Base-by-base conservation (phyloP, 2,113 vertebrate species). In the Gallinago paraguaiae region DNA sequence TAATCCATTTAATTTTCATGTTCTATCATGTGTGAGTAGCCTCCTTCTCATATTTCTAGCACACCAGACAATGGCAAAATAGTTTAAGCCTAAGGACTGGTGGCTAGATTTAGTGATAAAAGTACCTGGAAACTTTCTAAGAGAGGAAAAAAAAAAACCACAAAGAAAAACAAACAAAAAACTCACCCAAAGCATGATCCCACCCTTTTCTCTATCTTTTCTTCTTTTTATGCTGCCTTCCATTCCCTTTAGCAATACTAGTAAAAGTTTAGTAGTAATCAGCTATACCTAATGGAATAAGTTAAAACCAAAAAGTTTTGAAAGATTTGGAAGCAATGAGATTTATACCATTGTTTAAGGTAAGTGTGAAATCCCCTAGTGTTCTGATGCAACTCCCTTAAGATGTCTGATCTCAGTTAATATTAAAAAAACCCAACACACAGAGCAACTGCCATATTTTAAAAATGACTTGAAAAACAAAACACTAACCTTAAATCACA, bases 341-440 rank as follows among this genome's bases (percentile, higher is more conserved):
- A 13, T 72, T 94, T 75, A 61, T 17, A 33, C 24, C 50, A 46
- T 46, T 80, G 30, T 90, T 96, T 86, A 81, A 77, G 30, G 17
- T 41, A 78, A 71, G 28, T 39, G 5, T 85, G 76, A 96, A 96
- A 93, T 87, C 80, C 53, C 64, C 45, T 17, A 31, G 53, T 3
- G 0, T 72, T 81, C 85, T 95, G 92, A 96, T 94, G 92, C 85
- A 96, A 96, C 54, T 93, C 93, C 76, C 82, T 70, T 67, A 86
- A 64, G 88, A 78, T 0, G 0, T 31, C 74, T 85, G 31, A 94
- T 79, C 83, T 80, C 48, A 80, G 65, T 57, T 79, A 76, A 84
- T n/a, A 75, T 41, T 45, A 69, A 68, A 86, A 85, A 68, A 51
- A 51, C 10, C 6, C 59, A 61, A 39, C 41, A 30, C 33, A 65